phyloP scores from a whole-genome alignment of 2,797 vertebrate species.

The Malacoraja senta region DNA sequence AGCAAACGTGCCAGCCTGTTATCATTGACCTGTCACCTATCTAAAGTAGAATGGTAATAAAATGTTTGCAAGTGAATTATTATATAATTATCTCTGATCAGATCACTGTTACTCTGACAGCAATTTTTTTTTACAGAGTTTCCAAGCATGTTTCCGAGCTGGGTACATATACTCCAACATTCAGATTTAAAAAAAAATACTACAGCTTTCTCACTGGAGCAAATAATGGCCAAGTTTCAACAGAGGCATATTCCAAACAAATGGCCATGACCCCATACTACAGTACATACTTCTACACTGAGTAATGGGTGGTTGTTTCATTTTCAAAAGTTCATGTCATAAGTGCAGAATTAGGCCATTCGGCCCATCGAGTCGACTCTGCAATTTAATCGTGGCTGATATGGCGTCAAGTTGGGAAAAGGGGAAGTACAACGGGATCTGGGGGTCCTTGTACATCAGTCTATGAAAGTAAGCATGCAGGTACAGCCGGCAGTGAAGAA shows the following conservation, averaged over 20 bases:
- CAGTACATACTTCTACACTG: background rate
- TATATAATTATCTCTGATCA: conserved; percentile 10
- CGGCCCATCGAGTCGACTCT: too few relatives aligned
- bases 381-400: too few relatives aligned
- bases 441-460: too few relatives aligned
- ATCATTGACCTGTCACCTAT: conserved; percentile 21
- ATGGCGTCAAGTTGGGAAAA: too few relatives aligned
- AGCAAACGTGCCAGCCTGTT: conserved; percentile 25
- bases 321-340: background rate
- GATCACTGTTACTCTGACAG: background rate
- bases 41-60: conserved; percentile 1
- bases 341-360: too few relatives aligned
- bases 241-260: background rate
- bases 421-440: too few relatives aligned
- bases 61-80: conserved; percentile 34
- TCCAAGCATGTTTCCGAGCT: background rate
- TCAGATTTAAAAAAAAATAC: background rate
- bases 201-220: background rate
- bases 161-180: background rate
- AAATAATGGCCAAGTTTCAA: background rate
- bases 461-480: too few relatives aligned
- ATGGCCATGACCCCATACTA: background rate
- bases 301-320: background rate
- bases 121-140: background rate
- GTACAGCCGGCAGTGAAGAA: too few relatives aligned